Percentiles rank a stretch among this genome's conserved stretches.
These are phyloP conservation scores for Ctenosaura bakeri DNA, from an alignment of 2,797 vertebrate species.

Conservation along the genomic window DNA sequence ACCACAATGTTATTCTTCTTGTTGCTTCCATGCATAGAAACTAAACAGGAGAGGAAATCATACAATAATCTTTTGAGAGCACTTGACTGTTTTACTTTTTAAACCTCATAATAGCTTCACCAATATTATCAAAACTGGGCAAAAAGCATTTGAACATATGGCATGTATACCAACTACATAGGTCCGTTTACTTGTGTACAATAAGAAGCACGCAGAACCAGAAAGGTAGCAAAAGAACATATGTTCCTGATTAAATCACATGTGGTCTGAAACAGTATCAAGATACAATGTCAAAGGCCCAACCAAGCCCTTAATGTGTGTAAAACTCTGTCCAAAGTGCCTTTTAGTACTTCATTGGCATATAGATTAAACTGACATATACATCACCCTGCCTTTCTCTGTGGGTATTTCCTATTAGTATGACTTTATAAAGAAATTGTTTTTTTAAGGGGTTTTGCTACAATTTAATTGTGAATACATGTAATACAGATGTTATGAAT, in stretches of 20 bases:
- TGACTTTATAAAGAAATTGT: background rate
- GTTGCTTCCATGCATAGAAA: background rate
- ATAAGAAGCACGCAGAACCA: background rate
- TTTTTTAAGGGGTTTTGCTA: background rate
- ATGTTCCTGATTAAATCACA: background rate
- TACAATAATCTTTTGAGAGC: background rate
- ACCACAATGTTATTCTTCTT: background rate
- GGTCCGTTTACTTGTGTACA: background rate
- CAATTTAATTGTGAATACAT: slow-evolving; percentile 13
- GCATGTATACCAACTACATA: background rate
- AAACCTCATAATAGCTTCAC: background rate
- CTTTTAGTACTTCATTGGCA: slow-evolving; percentile 12
- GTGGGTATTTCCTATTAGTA: background rate
- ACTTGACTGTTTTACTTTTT: background rate
- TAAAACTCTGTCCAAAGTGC: background rate
- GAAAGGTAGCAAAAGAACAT: background rate
- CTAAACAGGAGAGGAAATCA: background rate
- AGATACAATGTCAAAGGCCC: background rate
- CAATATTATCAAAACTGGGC: background rate
- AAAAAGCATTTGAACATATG: background rate
- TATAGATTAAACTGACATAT: slow-evolving; percentile 19
- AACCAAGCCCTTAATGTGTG: background rate
- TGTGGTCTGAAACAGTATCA: background rate
- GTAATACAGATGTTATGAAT: background rate
- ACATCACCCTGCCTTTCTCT: background rate